Conservation (phyloP, 2,797 vertebrate species). For the Tinamus major region DNA sequence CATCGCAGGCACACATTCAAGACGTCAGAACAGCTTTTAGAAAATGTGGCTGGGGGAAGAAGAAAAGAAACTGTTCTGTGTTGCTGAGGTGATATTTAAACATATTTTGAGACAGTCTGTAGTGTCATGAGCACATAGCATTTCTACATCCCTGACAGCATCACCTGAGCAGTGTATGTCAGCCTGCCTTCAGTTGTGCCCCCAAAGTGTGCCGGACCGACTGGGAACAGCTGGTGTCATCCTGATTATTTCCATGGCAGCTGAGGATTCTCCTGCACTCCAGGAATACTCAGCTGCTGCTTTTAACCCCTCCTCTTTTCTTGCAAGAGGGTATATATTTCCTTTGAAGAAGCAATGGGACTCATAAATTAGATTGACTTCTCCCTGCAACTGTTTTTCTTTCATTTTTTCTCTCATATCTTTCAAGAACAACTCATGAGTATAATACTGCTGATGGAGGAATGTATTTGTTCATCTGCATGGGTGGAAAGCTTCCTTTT, state of each 20-base stretch:
- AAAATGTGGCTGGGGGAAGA: not conserved
- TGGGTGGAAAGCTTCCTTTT: not conserved
- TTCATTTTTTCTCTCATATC: conserved; percentile 36
- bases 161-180: conserved; percentile 36
- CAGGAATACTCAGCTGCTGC: conserved; percentile 64
- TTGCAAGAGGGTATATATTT: conserved; percentile 52
- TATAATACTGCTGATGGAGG: not conserved
- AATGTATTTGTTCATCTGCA: not conserved
- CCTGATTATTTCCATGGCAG: conserved; percentile 63
- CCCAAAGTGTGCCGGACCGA: not conserved
- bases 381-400: conserved; percentile 14
- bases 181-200: not conserved
- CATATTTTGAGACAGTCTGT: not conserved
- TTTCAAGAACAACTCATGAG: conserved; percentile 35
- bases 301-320: conserved; percentile 8
- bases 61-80: not conserved
- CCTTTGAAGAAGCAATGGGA: conserved; percentile 47
- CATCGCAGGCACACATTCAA: not conserved
- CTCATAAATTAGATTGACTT: conserved; percentile 59
- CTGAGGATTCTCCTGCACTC: conserved; percentile 62
- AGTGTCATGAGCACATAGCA: not conserved
- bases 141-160: not conserved
- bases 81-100: not conserved
- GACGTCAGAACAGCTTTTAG: not conserved
- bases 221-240: conserved; percentile 43